phyloP scores from a whole-genome alignment of 2,113 vertebrate species.

The Panthera leo region DNA sequence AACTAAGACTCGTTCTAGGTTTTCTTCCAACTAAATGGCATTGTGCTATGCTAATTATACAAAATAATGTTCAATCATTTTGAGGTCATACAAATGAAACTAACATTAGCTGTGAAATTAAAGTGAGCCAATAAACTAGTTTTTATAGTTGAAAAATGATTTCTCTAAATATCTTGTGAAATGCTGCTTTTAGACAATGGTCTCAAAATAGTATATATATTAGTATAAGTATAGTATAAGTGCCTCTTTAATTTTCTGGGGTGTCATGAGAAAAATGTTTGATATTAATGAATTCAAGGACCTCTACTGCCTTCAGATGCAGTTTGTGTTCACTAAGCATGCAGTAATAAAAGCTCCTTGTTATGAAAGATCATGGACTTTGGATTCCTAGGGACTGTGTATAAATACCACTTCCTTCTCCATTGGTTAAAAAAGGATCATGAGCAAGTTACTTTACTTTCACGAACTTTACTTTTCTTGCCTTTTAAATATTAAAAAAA shows the following conservation, averaged over 20 bases:
- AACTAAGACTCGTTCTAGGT: constrained; percentile 31
- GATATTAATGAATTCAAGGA: background rate
- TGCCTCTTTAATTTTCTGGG: constrained; percentile 27
- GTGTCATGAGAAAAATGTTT: constrained; percentile 31
- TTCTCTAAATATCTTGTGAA: constrained; percentile 35
- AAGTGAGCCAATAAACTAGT: constrained; percentile 32
- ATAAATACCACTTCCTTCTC: background rate
- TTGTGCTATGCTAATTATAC: constrained; percentile 14
- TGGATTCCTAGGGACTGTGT: background rate
- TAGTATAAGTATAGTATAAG: background rate
- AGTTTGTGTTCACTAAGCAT: background rate
- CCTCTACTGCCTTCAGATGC: background rate
- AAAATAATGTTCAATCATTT: constrained; percentile 30
- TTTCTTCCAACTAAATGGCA: constrained; percentile 22
- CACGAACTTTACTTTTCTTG: background rate
- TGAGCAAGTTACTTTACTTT: background rate
- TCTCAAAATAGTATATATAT: constrained; percentile 27
- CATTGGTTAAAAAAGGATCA: constrained; percentile 25
- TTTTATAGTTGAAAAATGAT: constrained; percentile 32
- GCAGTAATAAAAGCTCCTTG: background rate
- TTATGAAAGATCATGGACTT: background rate
- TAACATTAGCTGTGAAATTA: constrained; percentile 27
- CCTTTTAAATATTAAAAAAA: background rate
- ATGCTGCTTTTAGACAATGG: constrained; percentile 32
- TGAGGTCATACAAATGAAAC: constrained; percentile 38